Conservation (phyloP, 2,888 invertebrate genomes). For the Pachydiplax longipennis region DNA sequence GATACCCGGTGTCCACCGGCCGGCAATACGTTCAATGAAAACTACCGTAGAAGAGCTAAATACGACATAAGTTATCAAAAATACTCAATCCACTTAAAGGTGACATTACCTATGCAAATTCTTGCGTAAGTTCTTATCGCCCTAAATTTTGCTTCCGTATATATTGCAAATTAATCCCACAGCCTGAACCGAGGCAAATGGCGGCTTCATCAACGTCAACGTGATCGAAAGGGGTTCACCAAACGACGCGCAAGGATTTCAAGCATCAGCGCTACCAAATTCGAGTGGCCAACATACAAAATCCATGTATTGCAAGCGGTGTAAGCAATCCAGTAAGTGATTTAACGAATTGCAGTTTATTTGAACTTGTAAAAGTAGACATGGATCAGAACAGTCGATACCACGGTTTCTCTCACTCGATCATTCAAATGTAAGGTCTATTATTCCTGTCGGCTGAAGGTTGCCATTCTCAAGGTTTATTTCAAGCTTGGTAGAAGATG, state of each 20-base stretch:
- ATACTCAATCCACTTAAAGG: neutral
- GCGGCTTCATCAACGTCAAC: constrained; percentile 60
- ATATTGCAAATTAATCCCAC: constrained; percentile 69
- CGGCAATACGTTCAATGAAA: constrained; percentile 3
- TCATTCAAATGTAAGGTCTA: too few species aligned
- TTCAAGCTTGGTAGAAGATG: too few species aligned
- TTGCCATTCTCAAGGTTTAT: too few species aligned
- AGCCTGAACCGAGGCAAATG: constrained; percentile 67
- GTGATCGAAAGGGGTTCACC: constrained; percentile 73
- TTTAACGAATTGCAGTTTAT: neutral
- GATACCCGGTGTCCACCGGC: constrained; percentile 28
- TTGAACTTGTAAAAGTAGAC: neutral
- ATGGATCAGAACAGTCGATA: neutral
- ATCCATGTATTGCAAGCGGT: neutral
- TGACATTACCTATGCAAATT: constrained; percentile 10
- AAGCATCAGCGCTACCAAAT: constrained; percentile 34
- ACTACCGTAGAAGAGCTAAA: neutral
- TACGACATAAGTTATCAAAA: neutral
- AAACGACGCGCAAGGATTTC: constrained; percentile 77
- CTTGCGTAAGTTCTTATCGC: neutral
- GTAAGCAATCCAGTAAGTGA: neutral
- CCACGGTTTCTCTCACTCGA: too few species aligned
- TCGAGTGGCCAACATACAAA: constrained; percentile 21
- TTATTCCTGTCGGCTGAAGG: too few species aligned
- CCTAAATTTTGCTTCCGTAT: constrained; percentile 25